These are phyloP conservation scores for Stomatorhinus walkeri DNA, from an alignment of 2,797 vertebrate species.

Conservation along the genomic window DNA sequence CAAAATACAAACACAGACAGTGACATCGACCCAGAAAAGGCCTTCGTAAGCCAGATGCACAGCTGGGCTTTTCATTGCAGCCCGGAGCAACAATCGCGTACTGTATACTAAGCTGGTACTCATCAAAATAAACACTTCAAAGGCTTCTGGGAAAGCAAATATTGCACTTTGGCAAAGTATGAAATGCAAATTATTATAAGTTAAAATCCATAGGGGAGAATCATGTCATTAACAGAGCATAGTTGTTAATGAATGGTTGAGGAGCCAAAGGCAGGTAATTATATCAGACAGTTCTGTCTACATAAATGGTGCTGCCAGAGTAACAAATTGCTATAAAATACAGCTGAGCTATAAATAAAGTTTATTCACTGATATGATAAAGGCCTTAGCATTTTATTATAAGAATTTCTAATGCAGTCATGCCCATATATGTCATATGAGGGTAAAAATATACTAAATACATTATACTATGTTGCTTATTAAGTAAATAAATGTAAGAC, in stretches of 20 bases:
- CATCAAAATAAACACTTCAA: conserved; percentile 6
- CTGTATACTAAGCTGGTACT: conserved; percentile 37
- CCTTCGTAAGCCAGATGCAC: neutral
- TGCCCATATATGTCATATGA: neutral
- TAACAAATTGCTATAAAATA: neutral
- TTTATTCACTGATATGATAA: neutral
- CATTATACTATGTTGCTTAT: neutral
- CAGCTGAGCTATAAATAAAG: neutral
- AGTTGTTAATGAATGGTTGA: neutral
- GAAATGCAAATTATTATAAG: neutral
- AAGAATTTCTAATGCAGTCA: neutral
- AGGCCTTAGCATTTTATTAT: neutral
- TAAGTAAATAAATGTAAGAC: neutral
- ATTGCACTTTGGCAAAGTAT: neutral
- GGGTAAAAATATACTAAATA: neutral
- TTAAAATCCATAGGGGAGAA: neutral
- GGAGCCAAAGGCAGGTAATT: neutral
- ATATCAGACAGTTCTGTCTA: neutral
- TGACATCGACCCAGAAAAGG: neutral
- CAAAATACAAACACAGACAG: neutral
- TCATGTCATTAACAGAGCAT: neutral
- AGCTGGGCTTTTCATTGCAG: conserved; percentile 31
- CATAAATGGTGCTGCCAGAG: neutral
- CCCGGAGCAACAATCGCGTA: conserved; percentile 6
- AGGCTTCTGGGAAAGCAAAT: neutral